Base-by-base conservation (phyloP, 2,113 vertebrate species). In the Peromyscus polionotus region DNA sequence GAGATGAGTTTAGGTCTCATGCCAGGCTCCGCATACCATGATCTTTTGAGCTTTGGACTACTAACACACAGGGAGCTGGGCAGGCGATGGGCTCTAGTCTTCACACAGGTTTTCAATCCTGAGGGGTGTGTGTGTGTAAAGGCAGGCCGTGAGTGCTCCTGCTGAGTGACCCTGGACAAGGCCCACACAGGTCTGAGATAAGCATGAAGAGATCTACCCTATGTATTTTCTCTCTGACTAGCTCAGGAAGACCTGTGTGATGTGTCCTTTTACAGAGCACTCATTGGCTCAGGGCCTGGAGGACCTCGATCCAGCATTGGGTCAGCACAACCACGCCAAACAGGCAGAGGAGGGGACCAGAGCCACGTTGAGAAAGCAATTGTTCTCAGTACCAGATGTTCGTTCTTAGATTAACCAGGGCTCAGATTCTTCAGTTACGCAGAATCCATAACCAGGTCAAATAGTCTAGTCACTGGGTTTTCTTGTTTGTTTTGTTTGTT, bases 21-120 rank as follows among this genome's bases (percentile, higher is more conserved):
- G n/a, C 57, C 7, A 65, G 67, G 67, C 33, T 96, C 45, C 65
- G 45, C 26, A 63, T 19, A 76, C 42, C 17, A 72, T 17, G n/a
- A 94, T 24, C 61, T 39, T 90, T 39, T 96, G 94, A 93, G 65
- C 70, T 90, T 28, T 86, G 94, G 75, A 88, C 42, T 10, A 2
- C 7, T 48, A 59, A 14, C 57, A 16, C 16, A 59, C 57, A 17
- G 48, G 80, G 20, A 73, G 5, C 31, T 24, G 1, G 68, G 79
- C 79, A 1, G 68, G 79, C 79, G 45, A 16, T 72, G 54, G 36
- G 61, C 9, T 83, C 28, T 1, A 22, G 48, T 57, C 48, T 68
- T 61, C 16, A 77, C 4, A 54, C 17, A 91, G 14, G 4, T 19
- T 42, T 65, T 54, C 79, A 90, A 88, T 39, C 28, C 86, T 77